These are phyloP conservation scores for Miniopterus natalensis DNA, from an alignment of 2,113 vertebrate species.

Conservation along the genomic window DNA sequence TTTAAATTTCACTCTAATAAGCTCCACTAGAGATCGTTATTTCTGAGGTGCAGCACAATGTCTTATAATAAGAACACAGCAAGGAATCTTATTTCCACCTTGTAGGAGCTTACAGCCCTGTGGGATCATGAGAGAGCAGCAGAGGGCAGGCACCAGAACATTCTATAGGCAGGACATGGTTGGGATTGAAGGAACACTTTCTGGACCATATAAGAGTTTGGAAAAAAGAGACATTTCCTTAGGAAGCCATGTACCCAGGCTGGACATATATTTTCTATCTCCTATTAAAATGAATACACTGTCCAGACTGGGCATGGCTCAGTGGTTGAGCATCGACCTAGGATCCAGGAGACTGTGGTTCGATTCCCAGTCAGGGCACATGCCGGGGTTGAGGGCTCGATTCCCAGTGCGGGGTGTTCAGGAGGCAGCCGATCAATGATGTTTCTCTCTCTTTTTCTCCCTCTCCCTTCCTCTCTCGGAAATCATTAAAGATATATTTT, in stretches of 20 bases:
- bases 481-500: no score
- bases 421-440: no score
- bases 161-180: neutral
- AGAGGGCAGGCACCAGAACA: neutral
- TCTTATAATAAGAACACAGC: constrained; percentile 22
- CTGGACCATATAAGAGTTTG: neutral
- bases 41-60: neutral
- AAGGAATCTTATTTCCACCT: constrained; percentile 5
- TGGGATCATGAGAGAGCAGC: neutral
- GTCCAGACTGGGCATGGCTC: no score
- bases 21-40: neutral
- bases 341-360: no score
- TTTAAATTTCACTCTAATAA: constrained; percentile 57
- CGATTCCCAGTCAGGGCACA: no score
- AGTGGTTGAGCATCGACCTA: no score
- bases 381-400: no score
- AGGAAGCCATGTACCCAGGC: neutral
- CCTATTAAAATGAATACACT: neutral
- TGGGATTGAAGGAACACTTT: neutral
- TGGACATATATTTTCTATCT: neutral
- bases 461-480: no score
- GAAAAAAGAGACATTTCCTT: neutral
- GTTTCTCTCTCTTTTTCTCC: no score
- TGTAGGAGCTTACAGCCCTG: neutral
- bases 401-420: no score